Base-by-base conservation (phyloP, 2,797 vertebrate species). In the Bradypodion pumilum region DNA sequence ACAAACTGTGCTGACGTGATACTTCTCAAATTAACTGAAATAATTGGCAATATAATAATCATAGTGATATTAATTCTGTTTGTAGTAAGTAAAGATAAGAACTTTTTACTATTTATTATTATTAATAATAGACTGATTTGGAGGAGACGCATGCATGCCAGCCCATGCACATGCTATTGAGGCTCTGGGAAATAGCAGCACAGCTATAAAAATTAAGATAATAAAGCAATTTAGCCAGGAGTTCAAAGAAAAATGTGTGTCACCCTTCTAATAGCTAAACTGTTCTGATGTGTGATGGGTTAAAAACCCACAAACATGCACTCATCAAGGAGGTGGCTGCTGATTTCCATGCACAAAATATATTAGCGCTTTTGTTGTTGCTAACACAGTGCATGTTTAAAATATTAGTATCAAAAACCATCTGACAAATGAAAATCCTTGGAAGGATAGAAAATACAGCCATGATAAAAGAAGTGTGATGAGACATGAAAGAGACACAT, bases 301-400 rank as follows among this genome's bases (percentile, higher is more conserved):
- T 74, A 84, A 87, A 90, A 90, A 86, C 74, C 83, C 32, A 63
- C 56, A 86, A 87, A 35, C 52, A 84, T 65, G n/a, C 1, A n/a
- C 32, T 62, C 84, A 83, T 88, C 93, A 91, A 74, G 29, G 87
- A 81, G 65, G 7, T 37, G 21, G 68, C 10, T 87, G 62, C 60
- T 60, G 35, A 7, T 80, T 35, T 1, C 42, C 78, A 40, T 27
- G 69, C 35, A 32, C 10, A 29, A 86, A 85, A 80, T 37, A 75
- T 90, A 82, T 1, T 0, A 59, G 65, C n/a, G 1, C 6, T 90
- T 81, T 88, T 85, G 52, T 81, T 87, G 73, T 0, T 86, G 73
- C 84, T 90, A 89, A 92, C 84, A 84, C 86, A 15, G 60, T 25
- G 1, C 74, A 23, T 86, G 56, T 87, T 86, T 91, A 80, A 81